Percentiles rank a stretch among this genome's conserved stretches.
Conservation (phyloP, 2,113 vertebrate genomes). For the Solenodon paradoxus region DNA sequence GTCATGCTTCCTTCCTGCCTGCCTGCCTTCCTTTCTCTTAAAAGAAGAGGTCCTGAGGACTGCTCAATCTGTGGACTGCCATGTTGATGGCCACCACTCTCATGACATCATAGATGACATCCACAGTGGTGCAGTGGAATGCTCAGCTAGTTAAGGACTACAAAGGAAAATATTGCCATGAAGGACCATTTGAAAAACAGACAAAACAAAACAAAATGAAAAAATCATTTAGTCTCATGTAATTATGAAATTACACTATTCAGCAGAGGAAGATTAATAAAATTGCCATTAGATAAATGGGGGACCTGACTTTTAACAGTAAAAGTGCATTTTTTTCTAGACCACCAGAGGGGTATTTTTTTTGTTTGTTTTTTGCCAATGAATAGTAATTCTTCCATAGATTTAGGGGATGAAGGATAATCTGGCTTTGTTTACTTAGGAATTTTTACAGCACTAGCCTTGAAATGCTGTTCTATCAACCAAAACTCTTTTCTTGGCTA, state of each 20-base stretch:
- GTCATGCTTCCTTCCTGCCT: too few relatives aligned
- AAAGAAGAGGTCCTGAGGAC: too few relatives aligned
- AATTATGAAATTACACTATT: not conserved
- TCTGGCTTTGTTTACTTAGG: constrained; percentile 5
- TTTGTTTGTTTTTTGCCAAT: constrained; percentile 2
- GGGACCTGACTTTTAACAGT: not conserved
- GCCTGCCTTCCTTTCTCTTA: too few relatives aligned
- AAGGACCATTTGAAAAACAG: too few relatives aligned
- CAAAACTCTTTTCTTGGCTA: not conserved
- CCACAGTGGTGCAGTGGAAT: too few relatives aligned
- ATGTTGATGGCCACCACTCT: too few relatives aligned
- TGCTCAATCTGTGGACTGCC: too few relatives aligned
- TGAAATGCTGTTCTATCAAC: not conserved
- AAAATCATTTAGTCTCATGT: not conserved
- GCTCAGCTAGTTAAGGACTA: too few relatives aligned
- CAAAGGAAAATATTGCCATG: too few relatives aligned
- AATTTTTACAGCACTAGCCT: not conserved
- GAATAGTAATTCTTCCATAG: not conserved
- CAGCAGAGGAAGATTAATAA: not conserved
- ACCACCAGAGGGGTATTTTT: not conserved
- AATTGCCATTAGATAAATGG: not conserved
- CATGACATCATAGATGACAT: too few relatives aligned
- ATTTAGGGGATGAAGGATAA: not conserved
- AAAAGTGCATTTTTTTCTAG: not conserved
- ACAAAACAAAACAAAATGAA: not conserved